Evolutionary conservation across 2,888 invertebrate species (phyloP), one percentile per base, ranked within the genome.

Genomic region (Magallana nippona): DNA sequence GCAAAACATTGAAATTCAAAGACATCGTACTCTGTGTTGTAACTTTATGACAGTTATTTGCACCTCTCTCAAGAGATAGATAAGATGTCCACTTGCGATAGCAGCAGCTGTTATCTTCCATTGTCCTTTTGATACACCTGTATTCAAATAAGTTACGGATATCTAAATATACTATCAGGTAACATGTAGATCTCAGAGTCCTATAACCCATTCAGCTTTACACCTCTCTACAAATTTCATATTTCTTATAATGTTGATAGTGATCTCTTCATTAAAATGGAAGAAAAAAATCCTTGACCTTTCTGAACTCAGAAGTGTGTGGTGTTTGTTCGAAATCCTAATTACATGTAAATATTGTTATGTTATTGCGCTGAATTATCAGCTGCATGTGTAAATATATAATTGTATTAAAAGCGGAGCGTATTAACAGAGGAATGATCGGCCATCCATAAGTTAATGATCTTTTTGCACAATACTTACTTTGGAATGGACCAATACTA

Each of bases 131-230:
- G 44, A 44, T 71, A 27, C 71, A 71, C 71, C 71, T 71, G 71
- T 71, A 71, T 71, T 71, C 32, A 71, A 71, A 71, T 71, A 71
- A 27, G 27, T 71, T 27, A 71, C 22, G 32, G 2, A 71, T 71
- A 71, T 15, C 8, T 15, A 8, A 27, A 15, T 27, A 71, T 27
- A 27, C 27, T 71, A 27, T 71, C 27, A 27, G 60, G n/a, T 60
- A 19, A 19, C n/a, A 22, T 19, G 22, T 27, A 13, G 22, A 22
- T 71, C 32, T 71, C 0, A 5, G 27, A 13, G 27, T 22, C 32
- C 11, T 22, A 32, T 27, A 5, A 71, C 32, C 15, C 15, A 27
- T 71, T 8, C 8, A 8, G 5, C 44, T 44, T 44, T 44, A 44
- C 8, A 44, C 44, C 44, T 5, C 44, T 44, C 8, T 44, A 44